Percentiles rank a stretch among this genome's conserved stretches.
Evolutionary conservation across 2,888 invertebrate genomes (phyloP).

Genomic region (Leucania comma): DNA sequence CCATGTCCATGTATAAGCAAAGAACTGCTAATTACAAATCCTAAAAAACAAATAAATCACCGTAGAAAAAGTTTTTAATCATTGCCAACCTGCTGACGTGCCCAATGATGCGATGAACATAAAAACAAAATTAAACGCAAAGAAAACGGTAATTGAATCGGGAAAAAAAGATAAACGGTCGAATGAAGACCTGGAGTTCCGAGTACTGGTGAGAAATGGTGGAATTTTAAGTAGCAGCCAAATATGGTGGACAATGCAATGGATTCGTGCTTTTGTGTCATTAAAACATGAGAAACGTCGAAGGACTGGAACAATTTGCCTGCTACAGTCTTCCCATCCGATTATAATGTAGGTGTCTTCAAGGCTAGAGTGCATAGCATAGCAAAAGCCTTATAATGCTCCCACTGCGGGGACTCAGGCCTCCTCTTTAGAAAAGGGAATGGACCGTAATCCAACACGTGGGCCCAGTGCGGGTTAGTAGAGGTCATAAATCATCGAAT

Average conservation of each 20-base stretch:
- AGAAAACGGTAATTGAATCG: constrained; percentile 61
- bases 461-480: too few relatives aligned
- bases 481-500: too few relatives aligned
- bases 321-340: too few relatives aligned
- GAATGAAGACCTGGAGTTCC: constrained; percentile 21
- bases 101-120: constrained; percentile 22
- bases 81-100: constrained; percentile 27
- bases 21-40: constrained; percentile 8
- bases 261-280: neutral
- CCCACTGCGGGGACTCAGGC: too few relatives aligned
- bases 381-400: too few relatives aligned
- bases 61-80: constrained; percentile 38
- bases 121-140: constrained; percentile 54
- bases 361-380: too few relatives aligned
- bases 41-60: constrained; percentile 45
- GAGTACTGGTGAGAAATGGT: constrained; percentile 1
- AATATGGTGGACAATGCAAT: constrained; percentile 22
- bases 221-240: constrained; percentile 13
- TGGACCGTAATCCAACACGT: too few relatives aligned
- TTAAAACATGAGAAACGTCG: too few relatives aligned
- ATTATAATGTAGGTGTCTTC: too few relatives aligned
- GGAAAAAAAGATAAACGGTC: constrained; percentile 43
- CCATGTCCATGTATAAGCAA: too few relatives aligned
- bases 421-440: too few relatives aligned
- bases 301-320: too few relatives aligned